Conservation (phyloP, 1,140 invertebrate genomes). For the Lanistes nyassanus region DNA sequence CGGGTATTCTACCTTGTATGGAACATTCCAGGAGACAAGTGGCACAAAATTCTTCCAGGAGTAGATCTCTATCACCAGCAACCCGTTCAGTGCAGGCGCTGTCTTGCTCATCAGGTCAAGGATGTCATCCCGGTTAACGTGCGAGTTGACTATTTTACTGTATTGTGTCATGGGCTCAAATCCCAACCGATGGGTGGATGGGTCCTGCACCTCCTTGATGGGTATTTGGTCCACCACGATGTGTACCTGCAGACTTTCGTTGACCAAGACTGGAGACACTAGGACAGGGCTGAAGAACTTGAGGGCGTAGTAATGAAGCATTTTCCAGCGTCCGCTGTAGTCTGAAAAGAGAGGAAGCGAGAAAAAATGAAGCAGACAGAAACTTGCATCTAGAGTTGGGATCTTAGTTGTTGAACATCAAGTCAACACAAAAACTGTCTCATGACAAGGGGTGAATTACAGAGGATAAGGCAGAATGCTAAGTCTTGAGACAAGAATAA, state of each 20-base stretch:
- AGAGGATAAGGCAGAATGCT: too few relatives aligned
- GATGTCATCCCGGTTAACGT: neutral
- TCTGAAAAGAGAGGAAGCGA: conserved; percentile 71
- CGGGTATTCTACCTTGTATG: conserved; percentile 43
- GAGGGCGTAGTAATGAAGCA: conserved; percentile 90
- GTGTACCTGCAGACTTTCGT: conserved; percentile 50
- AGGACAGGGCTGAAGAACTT: conserved; percentile 84
- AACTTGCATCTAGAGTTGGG: too few relatives aligned
- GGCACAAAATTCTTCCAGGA: conserved; percentile 45
- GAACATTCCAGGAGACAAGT: conserved; percentile 45
- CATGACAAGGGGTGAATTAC: too few relatives aligned
- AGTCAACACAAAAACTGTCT: too few relatives aligned
- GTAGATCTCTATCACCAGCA: conserved; percentile 45
- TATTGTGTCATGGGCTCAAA: conserved; percentile 28
- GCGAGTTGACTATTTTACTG: conserved; percentile 5
- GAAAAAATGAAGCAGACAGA: too few relatives aligned
- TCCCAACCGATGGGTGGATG: conserved; percentile 25
- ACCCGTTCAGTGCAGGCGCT: conserved; percentile 24
- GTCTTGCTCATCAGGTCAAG: conserved; percentile 9
- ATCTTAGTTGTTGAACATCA: too few relatives aligned
- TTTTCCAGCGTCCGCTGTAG: conserved; percentile 86
- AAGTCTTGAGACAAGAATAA: too few relatives aligned
- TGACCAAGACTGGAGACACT: conserved; percentile 70
- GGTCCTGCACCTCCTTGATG: conserved; percentile 36
- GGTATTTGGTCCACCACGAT: conserved; percentile 55